These are phyloP conservation scores for Hylaea fasciaria DNA, from an alignment of 2,888 invertebrate species.

Conservation along the genomic window DNA sequence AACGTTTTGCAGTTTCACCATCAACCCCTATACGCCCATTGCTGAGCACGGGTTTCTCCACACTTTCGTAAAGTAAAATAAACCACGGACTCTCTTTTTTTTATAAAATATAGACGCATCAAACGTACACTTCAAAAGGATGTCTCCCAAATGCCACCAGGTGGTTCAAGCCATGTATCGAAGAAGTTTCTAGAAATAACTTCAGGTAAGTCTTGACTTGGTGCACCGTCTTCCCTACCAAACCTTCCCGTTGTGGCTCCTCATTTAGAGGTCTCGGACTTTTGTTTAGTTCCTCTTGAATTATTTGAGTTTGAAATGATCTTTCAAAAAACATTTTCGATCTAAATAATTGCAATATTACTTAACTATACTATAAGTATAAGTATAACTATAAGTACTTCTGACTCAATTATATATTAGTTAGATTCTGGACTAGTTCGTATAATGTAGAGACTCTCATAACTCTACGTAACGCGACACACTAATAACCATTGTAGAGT, in stretches of 20 bases:
- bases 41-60: no score
- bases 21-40: no score
- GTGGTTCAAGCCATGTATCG: conserved; percentile 84
- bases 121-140: conserved; percentile 75
- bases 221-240: conserved; percentile 32
- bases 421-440: neutral
- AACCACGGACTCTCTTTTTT: no score
- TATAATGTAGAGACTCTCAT: neutral
- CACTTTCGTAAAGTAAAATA: no score
- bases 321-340: conserved; percentile 55
- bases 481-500: neutral
- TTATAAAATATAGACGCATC: neutral
- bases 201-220: conserved; percentile 63
- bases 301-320: conserved; percentile 55
- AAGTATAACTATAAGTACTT: no score
- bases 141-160: conserved; percentile 74
- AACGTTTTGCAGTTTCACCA: no score
- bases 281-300: conserved; percentile 53
- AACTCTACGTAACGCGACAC: neutral
- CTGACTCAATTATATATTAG: no score
- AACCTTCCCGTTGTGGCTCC: conserved; percentile 31
- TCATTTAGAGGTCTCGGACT: conserved; percentile 25
- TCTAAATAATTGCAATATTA: no score
- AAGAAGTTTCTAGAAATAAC: conserved; percentile 78
- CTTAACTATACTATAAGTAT: no score